Evolutionary conservation across 2,113 vertebrate species (phyloP), one percentile per base, ranked within the genome.

Genomic region (Spea bombifrons): DNA sequence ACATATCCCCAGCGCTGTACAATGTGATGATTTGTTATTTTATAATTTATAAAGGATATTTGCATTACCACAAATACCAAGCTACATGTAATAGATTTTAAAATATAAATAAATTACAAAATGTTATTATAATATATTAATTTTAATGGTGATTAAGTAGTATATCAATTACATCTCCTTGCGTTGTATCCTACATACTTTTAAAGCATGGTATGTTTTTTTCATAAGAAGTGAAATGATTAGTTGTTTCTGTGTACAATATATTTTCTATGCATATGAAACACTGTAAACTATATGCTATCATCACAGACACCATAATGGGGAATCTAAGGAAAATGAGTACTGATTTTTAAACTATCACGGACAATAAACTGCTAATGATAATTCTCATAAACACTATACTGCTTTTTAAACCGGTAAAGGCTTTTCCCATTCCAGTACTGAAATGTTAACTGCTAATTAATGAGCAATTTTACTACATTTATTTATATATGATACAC

Each of bases 381-480:
- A 76, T 57, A 76, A 76, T 76, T 76, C 68, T 67, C 75, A 76
- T 76, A 53, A 53, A 76, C n/a, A 75, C 75, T 68, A 66, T 68
- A 67, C 75, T 66, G 75, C 55, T 48, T 55, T 76, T 76, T 76
- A 12, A 68, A 68, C 55, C 68, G 52, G 43, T 52, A 76, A 76
- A 67, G 66, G 75, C 7, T 53, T 46, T 45, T 68, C 13, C 66
- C 73, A 67, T 13, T 55, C 47, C 52, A 17, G 49, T 49, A 67
- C 52, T 67, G 50, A 5, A 68, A 55, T 8, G 4, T 59, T 59
- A 59, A 59, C 15, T 12, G 75, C 65, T 68, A 76, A 76, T 57
- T 76, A 76, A 44, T 52, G 57, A 55, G 64, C 53, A 45, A 48
- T 75, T 75, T 45, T 75, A 50, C 46, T 75, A 65, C 63, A 30